These are phyloP conservation scores for Cyaniris semiargus DNA, from an alignment of 2,888 invertebrate species.

Conservation along the genomic window DNA sequence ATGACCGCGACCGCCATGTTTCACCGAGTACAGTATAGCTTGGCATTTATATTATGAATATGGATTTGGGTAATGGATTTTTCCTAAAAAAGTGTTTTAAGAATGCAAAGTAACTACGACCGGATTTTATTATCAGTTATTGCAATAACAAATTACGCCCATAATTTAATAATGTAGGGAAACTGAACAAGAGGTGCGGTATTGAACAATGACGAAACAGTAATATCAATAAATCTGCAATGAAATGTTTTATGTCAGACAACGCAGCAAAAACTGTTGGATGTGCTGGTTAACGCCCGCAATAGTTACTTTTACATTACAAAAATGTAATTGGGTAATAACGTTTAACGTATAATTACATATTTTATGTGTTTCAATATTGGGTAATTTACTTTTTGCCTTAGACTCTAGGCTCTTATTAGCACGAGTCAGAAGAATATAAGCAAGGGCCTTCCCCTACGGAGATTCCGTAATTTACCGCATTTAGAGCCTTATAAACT, in stretches of 20 bases:
- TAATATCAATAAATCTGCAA: slow-evolving; percentile 4
- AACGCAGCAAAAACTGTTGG: slow-evolving; percentile 5
- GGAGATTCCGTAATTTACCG: too few species aligned
- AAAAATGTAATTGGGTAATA: background rate
- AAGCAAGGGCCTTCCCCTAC: too few species aligned
- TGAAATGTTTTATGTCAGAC: slow-evolving; percentile 11
- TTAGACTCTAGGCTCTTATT: too few species aligned
- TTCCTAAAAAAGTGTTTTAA: background rate
- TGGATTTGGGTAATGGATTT: too few species aligned
- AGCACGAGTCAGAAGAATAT: too few species aligned
- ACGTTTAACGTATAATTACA: too few species aligned
- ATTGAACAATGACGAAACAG: background rate
- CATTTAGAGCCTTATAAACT: too few species aligned
- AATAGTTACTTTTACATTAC: background rate
- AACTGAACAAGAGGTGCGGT: slow-evolving; percentile 12
- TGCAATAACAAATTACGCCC: background rate
- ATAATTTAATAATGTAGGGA: slow-evolving; percentile 13
- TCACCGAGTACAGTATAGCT: too few species aligned
- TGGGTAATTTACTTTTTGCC: background rate
- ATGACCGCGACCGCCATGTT: too few species aligned
- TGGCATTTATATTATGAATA: too few species aligned
- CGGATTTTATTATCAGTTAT: background rate
- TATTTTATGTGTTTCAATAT: background rate
- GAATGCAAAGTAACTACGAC: background rate
- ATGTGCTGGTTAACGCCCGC: background rate